Evolutionary conservation across 2,888 invertebrate genomes (phyloP), one percentile per base, ranked within the genome.

Genomic region (Drosophila colorata): DNA sequence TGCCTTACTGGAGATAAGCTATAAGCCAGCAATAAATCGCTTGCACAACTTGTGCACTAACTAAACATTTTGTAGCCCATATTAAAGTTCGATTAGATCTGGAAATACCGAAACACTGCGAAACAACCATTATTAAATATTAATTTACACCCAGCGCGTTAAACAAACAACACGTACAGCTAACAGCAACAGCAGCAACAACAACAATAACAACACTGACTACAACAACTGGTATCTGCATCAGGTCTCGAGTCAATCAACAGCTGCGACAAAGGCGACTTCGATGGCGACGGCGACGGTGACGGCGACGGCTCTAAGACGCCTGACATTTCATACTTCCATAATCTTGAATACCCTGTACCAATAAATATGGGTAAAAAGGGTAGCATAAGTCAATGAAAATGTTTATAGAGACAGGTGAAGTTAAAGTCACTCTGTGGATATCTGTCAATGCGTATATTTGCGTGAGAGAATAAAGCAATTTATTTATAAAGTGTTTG

Each of bases 61-160:
- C 52, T 57, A 16, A 40, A 49, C 61, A 69, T 52, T 81, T 64
- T 78, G 66, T 76, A 56, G 74, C 48, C 69, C 61, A 70, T 69
- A 78, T 82, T 82, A 64, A 81, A 52, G 58, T 67, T 55, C 64
- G 86, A 86, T 86, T 83, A 80, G 70, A 86, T 86, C 89, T 23
- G 52, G 80, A 85, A 74, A 63, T 68, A 60, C 55, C 58, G 68
- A 56, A 61, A 56, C 60, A 43, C 69, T 46, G 66, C 44, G 49
- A 67, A 86, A 88, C 71, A 70, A 69, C 74, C 79, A 88, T 90
- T 90, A 89, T 89, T 89, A 89, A 89, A 89, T 89, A 89, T 81
- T 90, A 90, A 90, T 89, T 89, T 90, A 89, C 88, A 88, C 89
- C 76, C 72, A 70, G 58, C 69, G 86, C 76, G 86, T 79, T 86